Evolutionary conservation across 2,113 vertebrate species (phyloP), one percentile per base, ranked within the genome.

Genomic region (Trichomycterus rosablanca): DNA sequence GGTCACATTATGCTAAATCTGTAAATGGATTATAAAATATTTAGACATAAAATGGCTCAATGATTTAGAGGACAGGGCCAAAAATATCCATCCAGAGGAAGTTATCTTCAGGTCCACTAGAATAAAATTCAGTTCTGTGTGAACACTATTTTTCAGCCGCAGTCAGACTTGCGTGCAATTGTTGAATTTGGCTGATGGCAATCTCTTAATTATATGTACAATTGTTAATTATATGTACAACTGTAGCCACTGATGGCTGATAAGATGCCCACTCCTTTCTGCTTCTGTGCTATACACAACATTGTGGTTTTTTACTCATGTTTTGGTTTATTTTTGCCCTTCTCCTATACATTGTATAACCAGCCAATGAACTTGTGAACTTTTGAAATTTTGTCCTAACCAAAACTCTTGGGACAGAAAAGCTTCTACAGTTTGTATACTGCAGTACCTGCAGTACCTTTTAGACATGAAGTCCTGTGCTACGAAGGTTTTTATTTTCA

Each of bases 181-280:
- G 57, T 63, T 42, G 62, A 32, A 56, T 69, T 73, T 35, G 53
- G 52, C 65, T 48, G 71, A 66, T 73, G 51, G 32, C 15, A 69
- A 73, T 73, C 66, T 73, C 46, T 14, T 69, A 73, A 73, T 73
- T 73, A 52, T 39, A 28, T 37, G 57, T 66, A 46, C 56, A 66
- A 52, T 69, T 73, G 71, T 66, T 39, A 73, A 73, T 73, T 73
- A 52, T 39, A 28, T 37, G 57, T 66, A 46, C 56, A 66, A 52
- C 66, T 73, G 16, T 28, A 35, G 28, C 34, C 44, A 45, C 45
- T 66, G 66, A 69, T 66, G 42, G 16, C 8, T 19, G 11, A 73
- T 73, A 73, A 66, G 52, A 53, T 61, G 37, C 40, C 18, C 43
- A 43, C 19, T 43, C 37, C 26, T 35, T 63, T 63, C 15, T 34